Evolutionary conservation across 2,797 vertebrate species (phyloP), one percentile per base, ranked within the genome.

Genomic region (Scolopax rusticola): DNA sequence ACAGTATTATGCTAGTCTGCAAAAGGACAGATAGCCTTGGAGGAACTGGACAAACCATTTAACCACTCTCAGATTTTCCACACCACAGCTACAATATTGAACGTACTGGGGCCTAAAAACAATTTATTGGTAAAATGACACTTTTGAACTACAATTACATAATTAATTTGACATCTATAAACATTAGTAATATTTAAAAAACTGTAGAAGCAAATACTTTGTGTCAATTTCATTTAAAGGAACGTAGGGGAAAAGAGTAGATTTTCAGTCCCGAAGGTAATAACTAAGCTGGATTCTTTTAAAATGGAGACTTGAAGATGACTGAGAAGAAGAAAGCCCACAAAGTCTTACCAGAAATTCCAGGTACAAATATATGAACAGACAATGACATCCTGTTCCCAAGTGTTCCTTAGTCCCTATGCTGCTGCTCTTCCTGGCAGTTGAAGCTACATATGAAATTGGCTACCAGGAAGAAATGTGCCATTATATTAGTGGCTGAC

Each of bases 31-130:
- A 4, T n/a, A 65, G 43, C 47, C 60, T 87, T 54, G 15, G 25
- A 82, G n/a, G 43, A 87, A 64, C 0, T 20, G 15, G 8, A 48
- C 41, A 79, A 54, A 70, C 36, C 51, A 43, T 28, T 50, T 60
- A 38, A 60, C 8, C 19, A 51, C 16, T 20, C 50, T 12, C 45
- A 24, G 20, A 15, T 27, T 41, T 47, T 50, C 45, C 25, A 45
- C 6, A 59, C 3, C 11, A 9, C 33, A 79, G 10, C 36, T 65
- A 21, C 2, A 0, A 38, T 27, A 78, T 0, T 48, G 60, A 74
- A 75, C 18, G 15, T 27, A 41, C 20, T 18, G 20, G 2, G 17
- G 32, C 27, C 51, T 3, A 2, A 11, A 43, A 78, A 56, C 8
- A 71, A 17, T 40, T 56, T 48, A 56, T 25, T 84, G 40, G 8